Percentiles rank a stretch among this genome's conserved stretches.
Conservation (phyloP, 2,797 vertebrate genomes). For the Pipistrellus pipistrellus region DNA sequence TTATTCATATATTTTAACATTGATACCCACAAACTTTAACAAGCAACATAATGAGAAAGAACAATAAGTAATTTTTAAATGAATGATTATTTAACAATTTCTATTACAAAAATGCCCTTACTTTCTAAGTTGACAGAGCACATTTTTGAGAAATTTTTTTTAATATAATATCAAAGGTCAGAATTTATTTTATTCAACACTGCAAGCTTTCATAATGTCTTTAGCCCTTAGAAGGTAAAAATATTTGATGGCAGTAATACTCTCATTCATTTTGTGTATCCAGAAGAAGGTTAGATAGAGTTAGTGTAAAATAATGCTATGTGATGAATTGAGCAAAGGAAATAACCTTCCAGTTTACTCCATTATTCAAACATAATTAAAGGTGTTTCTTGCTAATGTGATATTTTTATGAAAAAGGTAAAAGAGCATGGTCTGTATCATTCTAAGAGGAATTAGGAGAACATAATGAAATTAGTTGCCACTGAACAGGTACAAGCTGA, state of each 20-base stretch:
- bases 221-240: slow-evolving; percentile 11
- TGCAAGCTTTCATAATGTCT: background rate
- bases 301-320: background rate
- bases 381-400: background rate
- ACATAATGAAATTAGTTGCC: slow-evolving; percentile 50
- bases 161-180: background rate
- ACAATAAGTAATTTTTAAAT: slow-evolving; percentile 6
- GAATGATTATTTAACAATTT: background rate
- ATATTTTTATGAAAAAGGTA: background rate
- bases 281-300: background rate
- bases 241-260: background rate
- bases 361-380: slow-evolving; percentile 53
- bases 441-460: slow-evolving; percentile 56
- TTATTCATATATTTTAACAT: background rate
- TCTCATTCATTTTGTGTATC: slow-evolving; percentile 3
- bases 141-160: background rate
- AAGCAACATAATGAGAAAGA: background rate
- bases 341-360: background rate
- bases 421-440: background rate
- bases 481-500: slow-evolving; percentile 20
- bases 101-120: background rate
- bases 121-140: background rate
- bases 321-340: slow-evolving; percentile 12
- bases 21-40: background rate
- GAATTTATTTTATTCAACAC: slow-evolving; percentile 14